phyloP scores from a whole-genome alignment of 2,888 invertebrate genomes.

The Watsonalla cultraria region DNA sequence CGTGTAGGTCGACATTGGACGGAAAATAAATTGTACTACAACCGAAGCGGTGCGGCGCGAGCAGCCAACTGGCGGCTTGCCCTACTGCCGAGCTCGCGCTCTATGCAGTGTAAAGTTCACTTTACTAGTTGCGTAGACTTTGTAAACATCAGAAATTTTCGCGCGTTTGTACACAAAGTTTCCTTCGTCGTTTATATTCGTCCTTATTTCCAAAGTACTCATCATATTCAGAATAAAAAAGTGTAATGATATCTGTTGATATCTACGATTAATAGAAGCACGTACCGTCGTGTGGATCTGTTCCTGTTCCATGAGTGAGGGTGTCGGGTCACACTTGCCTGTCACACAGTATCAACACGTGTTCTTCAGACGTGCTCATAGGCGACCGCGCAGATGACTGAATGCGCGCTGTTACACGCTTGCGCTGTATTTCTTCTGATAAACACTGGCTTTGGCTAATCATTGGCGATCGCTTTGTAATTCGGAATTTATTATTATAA shows the following conservation, averaged over 20 bases:
- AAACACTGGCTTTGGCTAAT: slow-evolving; percentile 50
- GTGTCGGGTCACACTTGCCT: slow-evolving; percentile 15
- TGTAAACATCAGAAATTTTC: slow-evolving; percentile 31
- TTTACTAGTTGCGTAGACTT: slow-evolving; percentile 37
- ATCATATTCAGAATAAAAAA: slow-evolving; percentile 1
- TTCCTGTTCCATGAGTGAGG: slow-evolving; percentile 34
- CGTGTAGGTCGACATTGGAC: slow-evolving; percentile 42
- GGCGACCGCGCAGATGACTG: slow-evolving; percentile 38
- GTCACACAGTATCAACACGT: slow-evolving; percentile 12
- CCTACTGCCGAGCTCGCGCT: slow-evolving; percentile 49
- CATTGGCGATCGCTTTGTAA: slow-evolving; percentile 36
- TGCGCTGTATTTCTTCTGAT: slow-evolving; percentile 50
- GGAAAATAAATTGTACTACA: slow-evolving; percentile 37
- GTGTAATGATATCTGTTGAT: neutral
- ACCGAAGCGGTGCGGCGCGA: slow-evolving; percentile 50
- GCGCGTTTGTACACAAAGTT: slow-evolving; percentile 19
- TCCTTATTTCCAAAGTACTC: slow-evolving; percentile 1
- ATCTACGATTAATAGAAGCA: slow-evolving; percentile 14
- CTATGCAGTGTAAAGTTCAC: slow-evolving; percentile 65
- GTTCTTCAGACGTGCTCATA: slow-evolving; percentile 30
- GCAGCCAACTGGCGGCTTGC: slow-evolving; percentile 75
- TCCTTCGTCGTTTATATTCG: no score
- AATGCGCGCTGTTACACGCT: slow-evolving; percentile 34
- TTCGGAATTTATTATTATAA: slow-evolving; percentile 18
- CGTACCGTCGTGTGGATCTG: slow-evolving; percentile 41